Base-by-base conservation (phyloP, 2,888 invertebrate species). In the Brenthis daphne region DNA sequence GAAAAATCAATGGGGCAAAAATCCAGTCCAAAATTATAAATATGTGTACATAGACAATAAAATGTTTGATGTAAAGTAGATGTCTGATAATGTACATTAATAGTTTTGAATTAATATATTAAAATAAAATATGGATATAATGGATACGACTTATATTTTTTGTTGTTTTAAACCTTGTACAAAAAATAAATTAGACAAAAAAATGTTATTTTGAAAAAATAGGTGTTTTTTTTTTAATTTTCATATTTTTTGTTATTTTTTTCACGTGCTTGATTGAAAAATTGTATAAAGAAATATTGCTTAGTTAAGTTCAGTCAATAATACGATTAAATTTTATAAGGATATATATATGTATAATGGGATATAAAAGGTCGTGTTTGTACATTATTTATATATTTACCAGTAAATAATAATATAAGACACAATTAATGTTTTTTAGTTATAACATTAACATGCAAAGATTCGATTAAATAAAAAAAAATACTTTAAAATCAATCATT, bases 21-120 rank as follows among this genome's bases (percentile, higher is more conserved):
- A 74, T 74, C 80, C 84, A 80, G 85, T 85, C 85, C 83, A 84
- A 84, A 74, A 72, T 82, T 58, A 81, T 81, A 77, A 77, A 77
- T 82, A 82, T 70, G 75, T 89, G 87, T 89, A 88, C 73, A 86
- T 88, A 90, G 89, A 89, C 88, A 88, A 88, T 90, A 89, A 89
- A 73, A 73, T 5, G n/a, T 63, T 43, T 53, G 16, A 5, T 16
- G 20, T 47, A 13, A 47, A 57, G 3, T 57, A 43, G 37, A n/a
- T 53, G 57, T 57, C 51, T 43, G 37, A 43, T 43, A 43, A 43
- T 43, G 37, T 53, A 65, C 20, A 43, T 65, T 57, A 50, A 57
- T 57, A 53, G 57, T 24, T 65, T 65, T 14, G 37, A 43, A 11
- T 8, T 43, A 43, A 43, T 43, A 43, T 43, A 43, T 43, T 43